Percentiles rank a stretch among this genome's conserved stretches.
Evolutionary conservation across 2,797 vertebrate genomes (phyloP).

Genomic region (Pipistrellus nathusii): DNA sequence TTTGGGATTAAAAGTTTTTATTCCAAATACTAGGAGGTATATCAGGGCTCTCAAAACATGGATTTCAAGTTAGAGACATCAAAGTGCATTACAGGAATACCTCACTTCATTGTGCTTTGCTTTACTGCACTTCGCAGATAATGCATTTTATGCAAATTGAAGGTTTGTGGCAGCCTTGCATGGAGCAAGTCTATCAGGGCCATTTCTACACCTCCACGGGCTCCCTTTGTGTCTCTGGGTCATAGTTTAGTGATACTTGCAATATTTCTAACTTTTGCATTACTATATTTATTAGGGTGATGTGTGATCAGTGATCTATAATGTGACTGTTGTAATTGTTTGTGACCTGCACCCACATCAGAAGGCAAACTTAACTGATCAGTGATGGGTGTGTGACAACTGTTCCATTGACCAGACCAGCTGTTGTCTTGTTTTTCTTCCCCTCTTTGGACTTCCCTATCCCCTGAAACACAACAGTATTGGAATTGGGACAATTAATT

Average conservation of each 20-base stretch:
- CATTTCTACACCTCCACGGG: neutral
- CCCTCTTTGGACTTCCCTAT: neutral
- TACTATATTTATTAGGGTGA: neutral
- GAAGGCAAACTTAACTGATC: neutral
- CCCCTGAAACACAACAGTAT: neutral
- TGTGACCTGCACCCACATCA: neutral
- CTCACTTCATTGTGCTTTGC: neutral
- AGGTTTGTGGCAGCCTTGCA: neutral
- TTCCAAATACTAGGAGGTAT: slow-evolving; percentile 56
- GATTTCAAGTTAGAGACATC: slow-evolving; percentile 60
- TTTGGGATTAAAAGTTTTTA: slow-evolving; percentile 47
- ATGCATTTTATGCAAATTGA: neutral
- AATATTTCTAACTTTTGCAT: neutral
- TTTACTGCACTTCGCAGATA: neutral
- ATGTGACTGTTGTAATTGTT: neutral
- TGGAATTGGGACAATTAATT: neutral
- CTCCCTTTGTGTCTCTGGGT: neutral
- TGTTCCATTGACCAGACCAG: neutral
- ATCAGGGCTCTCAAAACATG: slow-evolving; percentile 43
- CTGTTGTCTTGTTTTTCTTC: neutral
- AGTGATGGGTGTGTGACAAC: neutral
- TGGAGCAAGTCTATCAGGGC: neutral
- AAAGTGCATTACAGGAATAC: slow-evolving; percentile 29
- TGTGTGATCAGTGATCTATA: neutral
- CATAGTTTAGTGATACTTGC: neutral